Evolutionary conservation across 2,797 vertebrate genomes (phyloP), one percentile per base, ranked within the genome.

Genomic region (Rousettus madagascariensis): DNA sequence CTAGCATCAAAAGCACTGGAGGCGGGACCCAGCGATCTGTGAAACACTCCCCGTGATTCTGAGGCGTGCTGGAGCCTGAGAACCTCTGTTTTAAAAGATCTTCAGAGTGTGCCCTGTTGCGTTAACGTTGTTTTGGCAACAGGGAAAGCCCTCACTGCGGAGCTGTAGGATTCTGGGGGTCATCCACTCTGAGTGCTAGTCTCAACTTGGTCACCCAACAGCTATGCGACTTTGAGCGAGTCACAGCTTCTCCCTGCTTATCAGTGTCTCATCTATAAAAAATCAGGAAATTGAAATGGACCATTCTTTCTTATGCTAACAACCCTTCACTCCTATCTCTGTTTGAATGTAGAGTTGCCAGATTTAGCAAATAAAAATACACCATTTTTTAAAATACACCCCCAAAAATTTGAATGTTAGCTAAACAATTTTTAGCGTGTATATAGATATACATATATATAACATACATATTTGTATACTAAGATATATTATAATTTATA

Each of bases 381-480:
- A 8, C 6, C 38, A 24, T 84, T 22, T 83, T n/a, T 2, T 71
- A 49, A 61, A n/a, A 86, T 68, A 87, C 13, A 20, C 30, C 71
- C n/a, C n/a, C n/a, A n/a, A n/a, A 89, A 85, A 93, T 84, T 94
- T 72, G 68, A 91, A 79, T 74, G 82, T 89, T 41, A 86, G 78
- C 22, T 86, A 69, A 86, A 66, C 13, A 65, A 90, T 72, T 78
- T 93, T 78, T 20, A 80, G 59, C 28, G 0, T 79, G 3, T 30
- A 11, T 24, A 0, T 46, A 43, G 41, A 43, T 43, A 43, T 36
- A 15, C 71, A n/a, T 71, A 12, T 33, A 43, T 43, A 46, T 26
- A 43, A 51, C 26, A 26, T 17, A 72, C 46, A 22, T n/a, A 22
- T n/a, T 41, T 46, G 13, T n/a, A 49, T 59, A 13, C 15, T 53